These are phyloP conservation scores for Strix aluco DNA, from an alignment of 2,113 vertebrate species.

Conservation along the genomic window DNA sequence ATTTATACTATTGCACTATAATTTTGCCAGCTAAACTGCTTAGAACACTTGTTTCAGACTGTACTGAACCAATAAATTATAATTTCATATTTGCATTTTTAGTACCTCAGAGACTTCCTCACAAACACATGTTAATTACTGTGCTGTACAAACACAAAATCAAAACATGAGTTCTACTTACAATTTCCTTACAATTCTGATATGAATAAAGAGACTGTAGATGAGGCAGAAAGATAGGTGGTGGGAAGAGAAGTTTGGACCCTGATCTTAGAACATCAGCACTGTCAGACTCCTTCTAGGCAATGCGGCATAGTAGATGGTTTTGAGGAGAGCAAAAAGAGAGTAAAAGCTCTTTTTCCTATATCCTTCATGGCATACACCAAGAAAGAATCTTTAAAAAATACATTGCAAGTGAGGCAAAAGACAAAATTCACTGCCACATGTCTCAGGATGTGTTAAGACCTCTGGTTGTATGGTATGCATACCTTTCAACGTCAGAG, in stretches of 20 bases:
- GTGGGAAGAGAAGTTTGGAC: background rate
- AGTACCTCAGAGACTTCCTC: background rate
- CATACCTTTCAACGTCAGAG: background rate
- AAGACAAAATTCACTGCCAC: background rate
- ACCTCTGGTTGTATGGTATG: background rate
- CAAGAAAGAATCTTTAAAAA: background rate
- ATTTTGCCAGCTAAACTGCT: background rate
- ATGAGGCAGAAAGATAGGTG: background rate
- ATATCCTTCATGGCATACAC: background rate
- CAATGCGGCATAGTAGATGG: background rate
- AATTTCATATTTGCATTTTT: background rate
- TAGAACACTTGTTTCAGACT: background rate
- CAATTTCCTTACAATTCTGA: background rate
- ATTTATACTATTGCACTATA: background rate
- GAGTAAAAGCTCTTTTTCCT: background rate
- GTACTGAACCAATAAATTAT: background rate
- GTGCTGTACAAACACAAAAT: background rate
- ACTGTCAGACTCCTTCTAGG: background rate
- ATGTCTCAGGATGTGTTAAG: background rate
- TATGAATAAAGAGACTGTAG: background rate
- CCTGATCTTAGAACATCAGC: background rate
- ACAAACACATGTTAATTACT: background rate
- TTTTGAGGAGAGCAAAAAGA: background rate
- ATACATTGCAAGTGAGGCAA: background rate
- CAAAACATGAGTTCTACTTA: background rate